Conservation (phyloP, 1,140 invertebrate species). For the Parasteatoda tepidariorum region DNA sequence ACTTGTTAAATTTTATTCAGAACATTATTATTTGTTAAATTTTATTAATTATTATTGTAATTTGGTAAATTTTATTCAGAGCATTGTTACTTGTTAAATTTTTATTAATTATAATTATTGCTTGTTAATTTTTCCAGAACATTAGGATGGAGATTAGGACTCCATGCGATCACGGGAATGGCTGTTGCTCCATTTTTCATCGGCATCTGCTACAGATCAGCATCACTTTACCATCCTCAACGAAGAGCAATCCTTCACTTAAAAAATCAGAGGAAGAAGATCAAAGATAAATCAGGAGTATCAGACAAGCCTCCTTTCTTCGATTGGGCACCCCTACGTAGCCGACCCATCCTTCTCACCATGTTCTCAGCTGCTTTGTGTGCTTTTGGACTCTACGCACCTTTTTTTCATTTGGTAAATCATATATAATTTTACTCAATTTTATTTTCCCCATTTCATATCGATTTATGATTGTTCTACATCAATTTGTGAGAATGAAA, state of each 20-base stretch:
- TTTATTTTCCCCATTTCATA: neutral
- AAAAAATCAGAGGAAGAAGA: slow-evolving; percentile 88
- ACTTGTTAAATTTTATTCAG: too few species aligned
- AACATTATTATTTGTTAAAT: too few species aligned
- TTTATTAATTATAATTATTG: too few species aligned
- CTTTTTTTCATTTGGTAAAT: slow-evolving; percentile 84
- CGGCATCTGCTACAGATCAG: slow-evolving; percentile 88
- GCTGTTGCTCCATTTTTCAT: slow-evolving; percentile 87
- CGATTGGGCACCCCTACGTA: slow-evolving; percentile 84
- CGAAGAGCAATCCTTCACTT: slow-evolving; percentile 87
- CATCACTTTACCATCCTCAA: slow-evolving; percentile 90
- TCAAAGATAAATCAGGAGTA: slow-evolving; percentile 67
- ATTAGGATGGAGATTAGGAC: slow-evolving; percentile 84
- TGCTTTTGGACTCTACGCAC: slow-evolving; percentile 86
- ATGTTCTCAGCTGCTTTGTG: slow-evolving; percentile 82
- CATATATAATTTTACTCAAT: neutral
- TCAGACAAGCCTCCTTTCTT: slow-evolving; percentile 85
- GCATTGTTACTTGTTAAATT: too few species aligned
- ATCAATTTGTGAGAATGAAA: too few species aligned
- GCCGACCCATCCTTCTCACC: slow-evolving; percentile 85
- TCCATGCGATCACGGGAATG: slow-evolving; percentile 88
- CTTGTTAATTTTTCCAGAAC: too few species aligned
- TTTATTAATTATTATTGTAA: too few species aligned
- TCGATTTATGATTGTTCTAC: too few species aligned
- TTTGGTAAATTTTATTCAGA: too few species aligned